These are phyloP conservation scores for Laticauda colubrina DNA, from an alignment of 2,113 vertebrate genomes.

Conservation along the genomic window DNA sequence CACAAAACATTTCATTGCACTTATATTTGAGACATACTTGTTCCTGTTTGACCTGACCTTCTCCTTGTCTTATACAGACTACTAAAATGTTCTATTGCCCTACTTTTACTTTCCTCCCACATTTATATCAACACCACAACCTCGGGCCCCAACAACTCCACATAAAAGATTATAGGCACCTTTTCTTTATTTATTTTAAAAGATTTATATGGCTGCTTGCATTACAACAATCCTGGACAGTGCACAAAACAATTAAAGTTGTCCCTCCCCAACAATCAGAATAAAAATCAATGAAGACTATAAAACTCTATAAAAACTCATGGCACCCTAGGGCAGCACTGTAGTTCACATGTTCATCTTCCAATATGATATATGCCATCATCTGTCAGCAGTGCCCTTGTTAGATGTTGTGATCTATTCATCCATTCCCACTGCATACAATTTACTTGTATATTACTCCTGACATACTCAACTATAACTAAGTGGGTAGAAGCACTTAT, in stretches of 20 bases:
- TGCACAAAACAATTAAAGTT: not conserved
- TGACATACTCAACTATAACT: not conserved
- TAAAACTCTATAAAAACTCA: not conserved
- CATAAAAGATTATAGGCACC: not conserved
- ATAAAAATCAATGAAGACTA: not conserved
- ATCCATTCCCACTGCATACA: not conserved
- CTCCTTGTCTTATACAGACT: not conserved
- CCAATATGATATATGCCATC: not conserved
- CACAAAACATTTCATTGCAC: not conserved
- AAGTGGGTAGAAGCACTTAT: not conserved
- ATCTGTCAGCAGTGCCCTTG: not conserved
- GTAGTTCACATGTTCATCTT: not conserved
- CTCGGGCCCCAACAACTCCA: not conserved
- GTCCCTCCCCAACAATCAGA: not conserved
- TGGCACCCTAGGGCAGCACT: not conserved
- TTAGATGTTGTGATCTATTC: not conserved
- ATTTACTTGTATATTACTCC: not conserved
- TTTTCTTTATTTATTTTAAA: not conserved
- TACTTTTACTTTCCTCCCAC: not conserved
- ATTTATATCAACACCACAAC: not conserved
- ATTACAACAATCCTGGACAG: not conserved
- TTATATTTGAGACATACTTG: not conserved
- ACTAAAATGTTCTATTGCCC: not conserved
- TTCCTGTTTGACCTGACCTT: not conserved
- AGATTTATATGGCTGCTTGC: not conserved